These are phyloP conservation scores for Strix aluco DNA, from an alignment of 2,113 vertebrate species.

Conservation along the genomic window DNA sequence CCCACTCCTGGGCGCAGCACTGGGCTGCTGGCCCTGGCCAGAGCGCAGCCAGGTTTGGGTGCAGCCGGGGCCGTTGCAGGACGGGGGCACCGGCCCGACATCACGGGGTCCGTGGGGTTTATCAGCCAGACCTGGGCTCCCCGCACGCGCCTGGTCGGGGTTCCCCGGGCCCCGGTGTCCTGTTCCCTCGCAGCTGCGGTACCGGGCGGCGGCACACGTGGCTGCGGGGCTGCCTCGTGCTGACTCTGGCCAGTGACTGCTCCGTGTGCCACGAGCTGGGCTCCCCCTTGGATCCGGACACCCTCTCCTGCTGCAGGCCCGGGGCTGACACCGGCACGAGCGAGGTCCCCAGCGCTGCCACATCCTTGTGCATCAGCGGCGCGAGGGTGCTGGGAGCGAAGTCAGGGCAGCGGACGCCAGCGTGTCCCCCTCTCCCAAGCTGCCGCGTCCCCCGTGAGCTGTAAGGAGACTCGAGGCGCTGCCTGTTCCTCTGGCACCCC, in stretches of 20 bases:
- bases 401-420: background rate
- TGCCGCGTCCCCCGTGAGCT: accelerated
- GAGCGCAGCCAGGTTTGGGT: background rate
- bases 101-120: accelerated
- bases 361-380: background rate
- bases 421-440: background rate
- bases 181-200: background rate
- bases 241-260: background rate
- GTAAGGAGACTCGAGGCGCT: background rate
- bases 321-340: accelerated
- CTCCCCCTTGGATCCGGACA: accelerated
- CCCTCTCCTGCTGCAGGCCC: background rate
- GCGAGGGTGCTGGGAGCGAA: background rate
- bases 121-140: background rate
- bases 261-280: accelerated
- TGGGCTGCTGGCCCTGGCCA: background rate
- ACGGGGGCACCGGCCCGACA: accelerated
- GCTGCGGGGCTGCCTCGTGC: background rate
- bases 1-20: background rate
- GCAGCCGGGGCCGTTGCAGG: background rate
- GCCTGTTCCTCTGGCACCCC: background rate
- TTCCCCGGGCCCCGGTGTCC: background rate
- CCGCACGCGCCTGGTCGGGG: accelerated
- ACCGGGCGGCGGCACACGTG: accelerated
- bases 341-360: accelerated